phyloP scores from a whole-genome alignment of 1,140 invertebrate species.

The Colletes gigas region DNA sequence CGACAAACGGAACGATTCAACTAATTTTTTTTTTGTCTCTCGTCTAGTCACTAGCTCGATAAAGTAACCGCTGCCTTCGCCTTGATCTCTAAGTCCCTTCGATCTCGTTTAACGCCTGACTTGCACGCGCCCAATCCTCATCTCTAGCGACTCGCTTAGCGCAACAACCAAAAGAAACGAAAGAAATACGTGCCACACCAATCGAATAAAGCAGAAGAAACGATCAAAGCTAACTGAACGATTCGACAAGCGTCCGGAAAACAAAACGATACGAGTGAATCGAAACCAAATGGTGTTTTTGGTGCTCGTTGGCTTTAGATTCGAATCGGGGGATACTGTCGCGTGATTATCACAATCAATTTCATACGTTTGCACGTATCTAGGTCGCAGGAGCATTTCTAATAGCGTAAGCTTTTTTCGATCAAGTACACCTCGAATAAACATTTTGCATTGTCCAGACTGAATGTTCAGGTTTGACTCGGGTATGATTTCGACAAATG shows the following conservation, averaged over 20 bases:
- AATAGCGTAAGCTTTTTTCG: neutral
- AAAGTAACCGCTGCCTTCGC: constrained; percentile 1
- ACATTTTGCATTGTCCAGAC: neutral
- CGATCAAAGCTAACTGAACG: constrained; percentile 57
- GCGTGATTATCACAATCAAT: neutral
- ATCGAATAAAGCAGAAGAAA: constrained; percentile 53
- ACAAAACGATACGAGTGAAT: constrained; percentile 32
- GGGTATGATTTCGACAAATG: neutral
- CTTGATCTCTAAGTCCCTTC: constrained; percentile 26
- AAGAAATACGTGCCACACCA: constrained; percentile 57
- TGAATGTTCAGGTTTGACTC: neutral
- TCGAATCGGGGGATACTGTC: neutral
- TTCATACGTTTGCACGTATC: neutral
- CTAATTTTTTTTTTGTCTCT: neutral
- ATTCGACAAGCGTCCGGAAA: constrained; percentile 42
- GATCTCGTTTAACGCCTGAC: constrained; percentile 17
- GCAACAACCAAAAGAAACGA: constrained; percentile 52
- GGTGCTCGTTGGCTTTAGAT: neutral
- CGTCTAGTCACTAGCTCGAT: neutral
- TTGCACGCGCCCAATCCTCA: constrained; percentile 31
- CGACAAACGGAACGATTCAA: constrained; percentile 4
- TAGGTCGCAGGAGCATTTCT: neutral
- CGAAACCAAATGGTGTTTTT: neutral
- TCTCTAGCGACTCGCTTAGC: constrained; percentile 25
- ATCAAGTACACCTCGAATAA: neutral